Conservation (phyloP, 35 echinoderm and acorn worm genomes). For the Heliocidaris tuberculata region DNA sequence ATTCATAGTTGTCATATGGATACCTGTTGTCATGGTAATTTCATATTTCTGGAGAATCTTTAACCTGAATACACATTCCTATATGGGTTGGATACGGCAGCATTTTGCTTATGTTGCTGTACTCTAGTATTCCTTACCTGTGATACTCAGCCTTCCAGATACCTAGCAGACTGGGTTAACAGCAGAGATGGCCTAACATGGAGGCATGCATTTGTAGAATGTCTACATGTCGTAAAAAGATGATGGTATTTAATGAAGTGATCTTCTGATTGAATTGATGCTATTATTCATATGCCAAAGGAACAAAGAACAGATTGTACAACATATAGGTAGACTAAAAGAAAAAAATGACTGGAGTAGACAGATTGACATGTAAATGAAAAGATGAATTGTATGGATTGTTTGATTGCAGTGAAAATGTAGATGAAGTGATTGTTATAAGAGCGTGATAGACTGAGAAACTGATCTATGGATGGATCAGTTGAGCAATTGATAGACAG, state of each 20-base stretch:
- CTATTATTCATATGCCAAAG: neutral
- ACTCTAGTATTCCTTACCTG: neutral
- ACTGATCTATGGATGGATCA: neutral
- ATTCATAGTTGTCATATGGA: neutral
- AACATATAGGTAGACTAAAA: neutral
- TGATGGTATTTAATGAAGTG: neutral
- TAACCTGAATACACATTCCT: neutral
- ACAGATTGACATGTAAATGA: neutral
- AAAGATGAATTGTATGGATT: neutral
- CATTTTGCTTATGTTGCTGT: neutral
- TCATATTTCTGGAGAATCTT: neutral
- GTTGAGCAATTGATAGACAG: neutral
- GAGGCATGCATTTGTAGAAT: neutral
- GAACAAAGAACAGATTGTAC: neutral
- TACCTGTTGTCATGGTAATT: neutral
- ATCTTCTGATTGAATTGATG: neutral
- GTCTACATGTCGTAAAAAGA: neutral
- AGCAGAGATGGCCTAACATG: neutral
- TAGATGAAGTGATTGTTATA: neutral
- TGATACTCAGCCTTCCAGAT: neutral
- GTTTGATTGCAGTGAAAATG: neutral
- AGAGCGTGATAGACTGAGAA: neutral
- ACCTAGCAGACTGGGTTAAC: neutral
- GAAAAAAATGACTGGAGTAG: neutral
- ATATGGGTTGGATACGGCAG: neutral